These are phyloP conservation scores for Xenops minutus DNA, from an alignment of 2,797 vertebrate genomes.

Conservation along the genomic window DNA sequence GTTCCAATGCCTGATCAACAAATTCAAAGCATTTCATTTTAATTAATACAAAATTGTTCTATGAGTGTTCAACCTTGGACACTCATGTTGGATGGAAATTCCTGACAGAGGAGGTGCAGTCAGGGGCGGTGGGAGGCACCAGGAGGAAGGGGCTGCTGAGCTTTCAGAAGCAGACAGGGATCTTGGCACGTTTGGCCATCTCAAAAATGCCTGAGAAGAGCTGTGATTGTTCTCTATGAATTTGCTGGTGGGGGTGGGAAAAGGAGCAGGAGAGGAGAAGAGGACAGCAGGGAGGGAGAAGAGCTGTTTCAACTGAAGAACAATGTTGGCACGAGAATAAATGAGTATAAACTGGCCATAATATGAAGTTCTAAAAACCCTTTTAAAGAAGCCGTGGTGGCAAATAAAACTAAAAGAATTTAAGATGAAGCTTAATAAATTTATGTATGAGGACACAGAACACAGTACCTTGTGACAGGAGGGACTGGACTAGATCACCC, in stretches of 20 bases:
- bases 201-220: neutral
- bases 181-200: neutral
- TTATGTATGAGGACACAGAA: constrained; percentile 9
- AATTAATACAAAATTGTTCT: neutral
- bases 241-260: constrained; percentile 27
- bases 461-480: constrained; percentile 47
- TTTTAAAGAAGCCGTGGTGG: constrained; percentile 26
- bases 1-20: neutral
- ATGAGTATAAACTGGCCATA: constrained; percentile 45
- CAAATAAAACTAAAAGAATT: constrained; percentile 45
- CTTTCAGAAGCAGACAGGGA: neutral
- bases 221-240: constrained; percentile 36
- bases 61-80: neutral
- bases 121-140: neutral
- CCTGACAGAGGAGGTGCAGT: neutral
- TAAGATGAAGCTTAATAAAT: constrained; percentile 35
- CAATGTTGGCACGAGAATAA: constrained; percentile 67
- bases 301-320: constrained; percentile 51
- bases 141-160: neutral
- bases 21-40: neutral
- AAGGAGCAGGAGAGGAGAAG: constrained; percentile 26
- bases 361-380: constrained; percentile 32
- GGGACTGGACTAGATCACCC: constrained; percentile 35
- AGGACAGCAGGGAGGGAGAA: constrained; percentile 59
- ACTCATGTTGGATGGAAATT: neutral